Evolutionary conservation across 37 sponge, comb jelly and placozoan species (phyloP), one percentile per base, ranked within the genome.

Genomic region (Geodia barretti): DNA sequence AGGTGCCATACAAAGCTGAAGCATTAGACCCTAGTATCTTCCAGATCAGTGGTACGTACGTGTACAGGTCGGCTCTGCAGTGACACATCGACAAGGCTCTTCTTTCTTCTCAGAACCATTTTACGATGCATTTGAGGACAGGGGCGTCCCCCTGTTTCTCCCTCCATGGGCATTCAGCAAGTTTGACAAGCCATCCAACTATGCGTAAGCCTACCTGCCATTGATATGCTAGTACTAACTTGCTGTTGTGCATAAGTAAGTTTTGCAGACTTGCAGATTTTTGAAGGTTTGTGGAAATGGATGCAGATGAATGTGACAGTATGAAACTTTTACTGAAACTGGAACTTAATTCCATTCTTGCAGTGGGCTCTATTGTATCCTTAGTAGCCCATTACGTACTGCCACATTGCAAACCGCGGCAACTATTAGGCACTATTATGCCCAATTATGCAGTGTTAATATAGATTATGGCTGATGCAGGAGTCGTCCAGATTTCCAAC

Each of bases 121-220:
- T 34, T 63, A 82, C 38, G 74, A 65, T 7, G 23, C 47, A 3
- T 64, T 76, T 62, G 24, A 47, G 23, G 41, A 43, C 23, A 60
- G 71, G 31, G 60, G 79, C 54, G 63, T 74, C 60, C 89, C 88
- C 8, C 59, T 72, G 35, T 92, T 92, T 40, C 85, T 92, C 9
- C 92, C 92, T 42, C 92, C 92, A 25, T 5, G 28, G 24, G 14
- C 26, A 4, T 76, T 92, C 66, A 74, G 70, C 35, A 87, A 76
- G 66, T 87, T 79, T 70, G 83, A 86, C 68, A 78, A 30, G 24
- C 88, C 92, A 20, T 26, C 66, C 47, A 75, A 80, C 25, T 87
- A 69, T 60, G 39, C 24, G 92, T 92, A 33, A 75, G 88, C 69
- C 0, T 37, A 43, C 31, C n/a, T 38, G 17, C n/a, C n/a, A n/a